phyloP scores from a whole-genome alignment of 2,797 vertebrate genomes.

The Chromobotia macracanthus region DNA sequence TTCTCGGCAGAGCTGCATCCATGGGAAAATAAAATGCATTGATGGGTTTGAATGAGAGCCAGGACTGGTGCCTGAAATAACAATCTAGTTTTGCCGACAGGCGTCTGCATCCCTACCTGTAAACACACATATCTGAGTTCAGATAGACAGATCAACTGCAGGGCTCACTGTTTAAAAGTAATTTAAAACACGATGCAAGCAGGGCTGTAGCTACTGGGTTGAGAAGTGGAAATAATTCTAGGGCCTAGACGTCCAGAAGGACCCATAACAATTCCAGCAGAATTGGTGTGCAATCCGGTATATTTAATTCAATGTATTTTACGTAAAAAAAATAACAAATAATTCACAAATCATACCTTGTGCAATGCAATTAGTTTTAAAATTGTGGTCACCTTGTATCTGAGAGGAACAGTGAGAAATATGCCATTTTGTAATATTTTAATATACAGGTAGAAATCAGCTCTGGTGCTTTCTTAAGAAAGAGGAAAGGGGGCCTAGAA shows the following conservation, averaged over 20 bases:
- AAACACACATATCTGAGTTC: constrained; percentile 57
- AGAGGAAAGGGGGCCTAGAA: too few relatives aligned
- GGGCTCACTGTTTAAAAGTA: constrained; percentile 40
- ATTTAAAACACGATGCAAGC: constrained; percentile 38
- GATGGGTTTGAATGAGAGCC: constrained; percentile 45
- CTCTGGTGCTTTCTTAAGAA: too few relatives aligned
- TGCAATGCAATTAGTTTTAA: too few relatives aligned
- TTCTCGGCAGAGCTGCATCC: constrained; percentile 33
- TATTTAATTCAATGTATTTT: neutral
- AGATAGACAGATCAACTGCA: constrained; percentile 50
- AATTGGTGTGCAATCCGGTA: neutral
- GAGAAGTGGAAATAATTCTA: neutral
- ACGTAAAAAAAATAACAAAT: neutral
- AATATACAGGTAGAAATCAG: too few relatives aligned
- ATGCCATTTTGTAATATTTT: too few relatives aligned
- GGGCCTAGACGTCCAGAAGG: neutral
- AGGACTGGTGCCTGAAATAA: constrained; percentile 57
- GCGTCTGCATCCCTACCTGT: constrained; percentile 43
- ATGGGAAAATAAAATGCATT: constrained; percentile 25
- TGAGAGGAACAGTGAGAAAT: too few relatives aligned
- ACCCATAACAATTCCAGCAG: neutral
- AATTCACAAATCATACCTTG: too few relatives aligned
- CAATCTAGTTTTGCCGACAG: constrained; percentile 48
- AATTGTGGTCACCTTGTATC: too few relatives aligned
- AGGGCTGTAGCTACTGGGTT: neutral